Base-by-base conservation (phyloP, 2,113 vertebrate species). In the Odontesthes bonariensis region DNA sequence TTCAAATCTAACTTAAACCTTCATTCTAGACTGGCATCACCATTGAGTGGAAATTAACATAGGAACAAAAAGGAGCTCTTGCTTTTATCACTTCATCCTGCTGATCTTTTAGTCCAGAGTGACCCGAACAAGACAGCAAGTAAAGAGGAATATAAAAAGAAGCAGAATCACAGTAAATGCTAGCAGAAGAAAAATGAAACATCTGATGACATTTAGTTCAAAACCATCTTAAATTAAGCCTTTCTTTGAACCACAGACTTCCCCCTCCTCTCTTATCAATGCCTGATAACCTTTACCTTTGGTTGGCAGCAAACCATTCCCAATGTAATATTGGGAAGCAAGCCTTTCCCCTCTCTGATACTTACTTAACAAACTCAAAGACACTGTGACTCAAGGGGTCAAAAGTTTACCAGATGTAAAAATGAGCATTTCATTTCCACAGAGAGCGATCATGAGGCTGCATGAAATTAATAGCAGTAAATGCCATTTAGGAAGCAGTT, bases 121-220 rank as follows among this genome's bases (percentile, higher is more conserved):
- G 84, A 88, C 87, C 82, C 20, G 33, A 60, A 86, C 53, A 73
- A 70, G 73, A 77, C 40, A 22, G 33, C 3, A 13, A 47, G 70
- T 27, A 46, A 65, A 84, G 54, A 40, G 33, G 27, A 73, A 49
- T 38, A 86, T 64, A 58, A 79, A 84, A 77, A 84, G 75, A 63
- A 76, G 63, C 51, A 44, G 74, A 69, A 69, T 74, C 69, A 14
- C 33, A 47, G 84, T 69, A 78, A 84, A 73, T 38, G 38, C 54
- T 58, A 74, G 51, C 20, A 2, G 60, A 63, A 8, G 63, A 69
- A 66, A 85, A 49, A 67, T 42, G 80, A 66, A 51, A 57, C 23
- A 9, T 59, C 79, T 75, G 60, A 70, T 89, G 84, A 84, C 87
- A 90, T 90, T 90, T 73, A 77, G 52, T 82, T 89, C 77, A 80